Base-by-base conservation (phyloP, 1,140 invertebrate genomes). In the Zaprionus africanus region DNA sequence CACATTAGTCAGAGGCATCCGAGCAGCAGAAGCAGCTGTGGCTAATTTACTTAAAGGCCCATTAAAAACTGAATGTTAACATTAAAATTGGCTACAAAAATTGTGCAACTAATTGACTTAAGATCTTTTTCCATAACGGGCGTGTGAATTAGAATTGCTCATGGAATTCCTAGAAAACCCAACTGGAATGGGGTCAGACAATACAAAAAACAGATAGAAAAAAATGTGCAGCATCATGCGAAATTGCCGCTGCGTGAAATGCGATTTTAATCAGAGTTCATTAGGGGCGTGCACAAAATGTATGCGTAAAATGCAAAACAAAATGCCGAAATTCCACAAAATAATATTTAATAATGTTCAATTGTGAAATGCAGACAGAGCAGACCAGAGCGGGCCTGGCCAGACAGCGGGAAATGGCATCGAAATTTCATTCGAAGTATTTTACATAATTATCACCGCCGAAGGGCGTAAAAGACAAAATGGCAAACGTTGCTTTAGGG, bases 341-440 rank as follows among this genome's bases (percentile, higher is more conserved):
- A 84, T 87, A 85, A 88, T 88, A 84, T 88, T 88, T 87, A 87
- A 87, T 87, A 88, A 83, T 81, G 49, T 66, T 80, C 69, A 83
- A 77, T 80, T 75, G 61, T 24, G 69, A 71, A 80, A 82, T 75
- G 26, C 77, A 57, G 68, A 49, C 41, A 46, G 22, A 41, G 53
- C 22, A 24, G 19, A 5, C 17, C 38, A 24, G 53, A 54, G 53
- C 22, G 24, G 15, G 12, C 17, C 26, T 12, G 53, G 31, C 31
- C 31, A 54, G 41, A 41, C 38, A 17, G 41, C 41, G 41, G 41
- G 41, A 46, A 46, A 46, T 46, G 41, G n/a, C n/a, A 46, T 46
- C n/a, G 41, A n/a, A 46, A 46, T 46, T 46, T 11, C n/a, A 46
- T 3, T 2, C 41, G 19, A 46, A 46, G 7, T 46, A 62, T 38